phyloP scores from a whole-genome alignment of 1,140 invertebrate genomes.

The Andricus grossulariae region DNA sequence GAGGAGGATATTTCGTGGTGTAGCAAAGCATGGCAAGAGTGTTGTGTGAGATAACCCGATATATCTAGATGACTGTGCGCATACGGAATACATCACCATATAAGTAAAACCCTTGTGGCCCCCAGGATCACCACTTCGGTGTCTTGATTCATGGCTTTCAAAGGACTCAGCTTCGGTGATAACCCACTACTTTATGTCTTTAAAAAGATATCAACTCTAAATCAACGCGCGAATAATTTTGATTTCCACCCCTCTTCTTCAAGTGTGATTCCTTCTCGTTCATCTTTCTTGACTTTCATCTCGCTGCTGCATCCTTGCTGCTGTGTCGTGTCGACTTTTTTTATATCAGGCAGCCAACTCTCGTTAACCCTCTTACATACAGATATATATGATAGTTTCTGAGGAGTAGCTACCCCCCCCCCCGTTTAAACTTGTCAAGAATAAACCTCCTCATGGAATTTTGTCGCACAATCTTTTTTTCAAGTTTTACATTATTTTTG shows the following conservation, averaged over 20 bases:
- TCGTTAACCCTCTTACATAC: slow-evolving; percentile 58
- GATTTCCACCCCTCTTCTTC: slow-evolving; percentile 33
- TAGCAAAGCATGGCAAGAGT: slow-evolving; percentile 44
- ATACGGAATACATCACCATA: slow-evolving; percentile 62
- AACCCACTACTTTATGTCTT: slow-evolving; percentile 62
- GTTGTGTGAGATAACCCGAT: slow-evolving; percentile 55
- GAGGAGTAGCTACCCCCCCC: not conserved
- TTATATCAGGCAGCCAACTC: slow-evolving; percentile 59
- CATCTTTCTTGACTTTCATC: slow-evolving; percentile 42
- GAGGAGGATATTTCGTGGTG: slow-evolving; percentile 46
- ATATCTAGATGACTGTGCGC: slow-evolving; percentile 59
- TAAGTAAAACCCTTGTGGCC: slow-evolving; percentile 60
- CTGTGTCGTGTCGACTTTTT: slow-evolving; percentile 48
- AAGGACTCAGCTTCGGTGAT: slow-evolving; percentile 46
- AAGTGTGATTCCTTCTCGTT: slow-evolving; percentile 36
- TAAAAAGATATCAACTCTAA: slow-evolving; percentile 56
- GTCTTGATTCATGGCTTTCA: slow-evolving; percentile 60
- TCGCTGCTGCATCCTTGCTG: slow-evolving; percentile 43
- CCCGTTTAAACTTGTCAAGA: not conserved
- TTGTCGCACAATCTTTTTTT: not conserved
- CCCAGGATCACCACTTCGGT: slow-evolving; percentile 43
- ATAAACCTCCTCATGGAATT: not conserved
- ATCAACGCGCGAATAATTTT: slow-evolving; percentile 59
- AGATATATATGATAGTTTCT: slow-evolving; percentile 45
- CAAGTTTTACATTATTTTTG: not conserved